Evolutionary conservation across 2,888 invertebrate genomes (phyloP), one percentile per base, ranked within the genome.

Genomic region (Phrixothrix hirtus): DNA sequence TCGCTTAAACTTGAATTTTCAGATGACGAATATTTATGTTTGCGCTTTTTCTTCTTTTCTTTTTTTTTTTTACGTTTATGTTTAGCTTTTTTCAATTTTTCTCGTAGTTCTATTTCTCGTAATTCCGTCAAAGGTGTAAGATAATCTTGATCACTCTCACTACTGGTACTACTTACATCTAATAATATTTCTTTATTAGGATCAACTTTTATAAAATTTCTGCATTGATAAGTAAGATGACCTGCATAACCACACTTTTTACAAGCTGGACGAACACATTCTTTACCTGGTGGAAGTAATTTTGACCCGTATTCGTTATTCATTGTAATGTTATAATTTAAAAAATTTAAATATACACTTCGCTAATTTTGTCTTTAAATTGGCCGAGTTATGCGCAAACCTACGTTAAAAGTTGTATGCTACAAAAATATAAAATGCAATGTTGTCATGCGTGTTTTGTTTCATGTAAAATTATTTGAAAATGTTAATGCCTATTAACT

Each of bases 231-330:
- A 9, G 97, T 96, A 65, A 97, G 81, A 75, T 97, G 96, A 1
- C 96, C 96, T 55, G 93, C 91, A 77, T 95, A 95, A 61, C 96
- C 95, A 79, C 95, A 96, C 77, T 94, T 95, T 73, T 91, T 93
- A 73, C 95, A 95, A 0, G 95, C 92, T 12, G 92, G 88, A 34
- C 92, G 79, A n/a, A 85, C 79, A 63, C 87, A 89, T 72, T 91
- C 90, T 58, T 87, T 88, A 70, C 79, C 79, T 12, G 74, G 74
- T 1, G 82, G 82, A 32, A 82, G 74, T 16, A 83, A 63, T 51
- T 79, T 75, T 1, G 81, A 78, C 6, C 65, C 72, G 57, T 75
- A 75, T 55, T 69, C 70, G 35, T 69, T 71, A 32, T 61, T 52
- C 49, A 50, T 51, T 41, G 2, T 13, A 12, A n/a, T n/a, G n/a